Conservation (phyloP, 2,888 invertebrate species). For the Cordylochernes scorpioides region DNA sequence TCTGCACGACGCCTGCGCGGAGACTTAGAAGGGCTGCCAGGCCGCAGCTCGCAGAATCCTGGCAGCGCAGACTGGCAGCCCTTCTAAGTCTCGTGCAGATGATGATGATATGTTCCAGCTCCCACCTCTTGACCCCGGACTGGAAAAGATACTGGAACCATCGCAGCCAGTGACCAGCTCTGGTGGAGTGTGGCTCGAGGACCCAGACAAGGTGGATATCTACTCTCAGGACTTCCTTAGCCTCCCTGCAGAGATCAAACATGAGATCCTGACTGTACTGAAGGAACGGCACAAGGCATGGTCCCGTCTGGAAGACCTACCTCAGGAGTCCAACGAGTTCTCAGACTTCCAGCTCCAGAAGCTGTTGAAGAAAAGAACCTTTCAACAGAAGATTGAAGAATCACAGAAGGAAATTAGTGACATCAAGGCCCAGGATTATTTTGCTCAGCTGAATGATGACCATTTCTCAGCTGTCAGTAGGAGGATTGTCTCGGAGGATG, state of each 20-base stretch:
- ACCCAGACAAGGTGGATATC: slow-evolving; percentile 52
- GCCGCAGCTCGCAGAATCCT: slow-evolving; percentile 17
- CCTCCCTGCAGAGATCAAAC: slow-evolving; percentile 62
- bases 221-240: slow-evolving; percentile 47
- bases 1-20: too few relatives aligned
- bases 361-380: slow-evolving; percentile 51
- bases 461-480: slow-evolving; percentile 5
- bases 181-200: slow-evolving; percentile 24
- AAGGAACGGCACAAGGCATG: slow-evolving; percentile 71
- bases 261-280: slow-evolving; percentile 66
- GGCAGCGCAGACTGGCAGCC: slow-evolving; percentile 19
- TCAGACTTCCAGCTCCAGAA: slow-evolving; percentile 53
- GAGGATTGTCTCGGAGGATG: slow-evolving; percentile 13
- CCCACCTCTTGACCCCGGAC: slow-evolving; percentile 21
- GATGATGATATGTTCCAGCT: slow-evolving; percentile 22
- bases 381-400: slow-evolving; percentile 52
- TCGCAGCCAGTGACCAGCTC: too few relatives aligned
- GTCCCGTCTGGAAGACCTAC: slow-evolving; percentile 69
- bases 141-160: too few relatives aligned
- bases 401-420: slow-evolving; percentile 72
- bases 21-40: too few relatives aligned
- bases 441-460: slow-evolving; percentile 8
- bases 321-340: slow-evolving; percentile 34
- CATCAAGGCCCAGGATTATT: slow-evolving; percentile 15
- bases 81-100: slow-evolving; percentile 18